Conservation (phyloP, 2,113 vertebrate species). For the Leucopternis melanops region DNA sequence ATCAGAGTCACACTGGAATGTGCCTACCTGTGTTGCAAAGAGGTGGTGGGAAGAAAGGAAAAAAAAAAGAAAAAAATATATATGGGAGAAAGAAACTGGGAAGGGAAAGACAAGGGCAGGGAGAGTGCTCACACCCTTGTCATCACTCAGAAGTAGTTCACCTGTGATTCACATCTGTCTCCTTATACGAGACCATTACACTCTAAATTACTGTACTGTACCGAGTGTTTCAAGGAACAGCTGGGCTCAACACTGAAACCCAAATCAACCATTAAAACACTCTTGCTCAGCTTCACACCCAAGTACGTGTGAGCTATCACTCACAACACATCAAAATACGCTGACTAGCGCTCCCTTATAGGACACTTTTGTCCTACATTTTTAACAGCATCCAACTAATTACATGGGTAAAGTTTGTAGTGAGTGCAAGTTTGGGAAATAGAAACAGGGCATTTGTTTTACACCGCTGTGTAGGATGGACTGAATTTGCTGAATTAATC, state of each 20-base stretch:
- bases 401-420: not conserved
- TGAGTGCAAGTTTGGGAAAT: accelerated
- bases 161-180: conserved; percentile 24
- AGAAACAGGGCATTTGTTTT: not conserved
- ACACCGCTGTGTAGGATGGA: not conserved
- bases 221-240: not conserved
- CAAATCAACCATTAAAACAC: not conserved
- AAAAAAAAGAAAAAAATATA: not conserved
- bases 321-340: not conserved
- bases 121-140: not conserved
- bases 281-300: not conserved
- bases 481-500: not conserved
- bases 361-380: not conserved
- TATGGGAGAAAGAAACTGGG: not conserved
- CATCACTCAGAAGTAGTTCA: not conserved
- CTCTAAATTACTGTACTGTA: not conserved
- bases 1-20: not conserved
- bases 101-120: not conserved
- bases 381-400: not conserved
- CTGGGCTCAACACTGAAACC: not conserved
- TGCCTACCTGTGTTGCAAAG: not conserved
- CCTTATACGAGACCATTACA: not conserved
- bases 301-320: not conserved
- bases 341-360: not conserved
- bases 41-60: not conserved